Evolutionary conservation across 30 jellyfish, hydroid and myxozoan species (phyloP), one percentile per base, ranked within the genome.

Genomic region (Haliclystus octoradiatus): DNA sequence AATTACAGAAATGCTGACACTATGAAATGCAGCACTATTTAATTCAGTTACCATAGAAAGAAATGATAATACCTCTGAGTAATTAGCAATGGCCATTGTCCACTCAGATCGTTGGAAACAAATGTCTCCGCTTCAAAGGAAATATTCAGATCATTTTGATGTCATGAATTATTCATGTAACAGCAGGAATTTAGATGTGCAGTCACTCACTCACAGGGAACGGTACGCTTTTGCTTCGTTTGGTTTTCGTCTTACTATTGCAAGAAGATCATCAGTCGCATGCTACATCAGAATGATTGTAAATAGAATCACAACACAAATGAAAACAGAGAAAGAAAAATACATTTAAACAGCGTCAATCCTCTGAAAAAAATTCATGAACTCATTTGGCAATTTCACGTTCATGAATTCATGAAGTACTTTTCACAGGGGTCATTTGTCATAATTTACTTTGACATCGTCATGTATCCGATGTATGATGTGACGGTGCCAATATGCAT

Each of bases 401-500:
- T n/a, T n/a, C n/a, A n/a, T n/a, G n/a, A n/a, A n/a, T n/a, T n/a
- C n/a, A n/a, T n/a, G n/a, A n/a, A n/a, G n/a, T n/a, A n/a, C n/a
- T n/a, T n/a, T n/a, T n/a, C n/a, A n/a, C n/a, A n/a, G n/a, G n/a
- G n/a, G n/a, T n/a, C n/a, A n/a, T n/a, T n/a, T n/a, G n/a, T n/a
- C n/a, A n/a, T n/a, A n/a, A n/a, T n/a, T n/a, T 79, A 79, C 96
- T 78, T 69, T 75, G 28, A 78, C n/a, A 22, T 86, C 76, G 5
- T 71, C 91, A 65, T 79, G 92, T 47, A 86, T 61, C 24, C 65
- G 74, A 68, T 31, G 53, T 53, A 86, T 4, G 40, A 86, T 52
- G 72, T 86, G 96, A n/a, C 94, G 77, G 26, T 86, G 96, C 96
- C 96, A 86, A 51, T 86, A 73, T 2, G 93, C 93, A 71, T 86